Evolutionary conservation across 2,888 invertebrate genomes (phyloP).

Genomic region (Unio delphinus): DNA sequence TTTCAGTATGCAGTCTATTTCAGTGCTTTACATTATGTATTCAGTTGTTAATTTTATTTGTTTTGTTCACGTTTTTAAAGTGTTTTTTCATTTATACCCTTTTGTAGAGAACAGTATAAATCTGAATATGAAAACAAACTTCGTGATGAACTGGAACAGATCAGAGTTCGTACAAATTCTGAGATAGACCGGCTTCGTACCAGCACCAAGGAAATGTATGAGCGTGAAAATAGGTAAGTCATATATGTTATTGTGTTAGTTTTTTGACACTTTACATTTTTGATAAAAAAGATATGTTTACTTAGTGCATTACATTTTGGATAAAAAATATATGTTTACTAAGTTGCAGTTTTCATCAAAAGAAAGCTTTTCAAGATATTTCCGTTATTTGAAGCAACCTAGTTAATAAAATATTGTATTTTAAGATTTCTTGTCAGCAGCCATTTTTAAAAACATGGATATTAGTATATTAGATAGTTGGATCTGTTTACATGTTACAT

Average conservation of each 20-base stretch:
- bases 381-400: too few relatives aligned
- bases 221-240: constrained; percentile 69
- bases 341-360: neutral
- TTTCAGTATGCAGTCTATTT: neutral
- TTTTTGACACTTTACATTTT: neutral
- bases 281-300: neutral
- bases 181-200: constrained; percentile 69
- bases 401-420: too few relatives aligned
- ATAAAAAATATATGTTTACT: neutral
- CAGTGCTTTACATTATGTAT: neutral
- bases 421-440: too few relatives aligned
- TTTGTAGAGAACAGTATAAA: constrained; percentile 68
- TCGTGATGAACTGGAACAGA: constrained; percentile 65
- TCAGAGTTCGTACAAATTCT: constrained; percentile 63
- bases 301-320: neutral
- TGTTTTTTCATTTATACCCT: neutral
- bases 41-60: neutral
- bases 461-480: too few relatives aligned
- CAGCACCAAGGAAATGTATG: constrained; percentile 69
- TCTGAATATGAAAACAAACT: constrained; percentile 69
- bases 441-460: too few relatives aligned
- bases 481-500: too few relatives aligned
- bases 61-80: neutral
- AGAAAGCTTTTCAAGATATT: too few relatives aligned
- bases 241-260: neutral